Conservation (phyloP, 2,797 vertebrate species). For the Trachurus trachurus region DNA sequence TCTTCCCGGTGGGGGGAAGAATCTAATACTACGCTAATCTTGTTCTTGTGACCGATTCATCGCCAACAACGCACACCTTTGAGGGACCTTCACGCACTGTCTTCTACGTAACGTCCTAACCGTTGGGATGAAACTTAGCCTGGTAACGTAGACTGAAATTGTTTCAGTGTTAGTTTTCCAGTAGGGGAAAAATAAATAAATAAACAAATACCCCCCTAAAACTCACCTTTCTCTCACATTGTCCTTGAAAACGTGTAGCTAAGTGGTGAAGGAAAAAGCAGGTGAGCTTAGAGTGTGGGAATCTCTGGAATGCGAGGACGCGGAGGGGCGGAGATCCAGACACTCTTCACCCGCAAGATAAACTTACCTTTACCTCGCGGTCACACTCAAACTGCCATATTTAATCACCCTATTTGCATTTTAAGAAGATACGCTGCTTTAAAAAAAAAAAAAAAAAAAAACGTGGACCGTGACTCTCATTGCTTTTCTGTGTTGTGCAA, state of each 20-base stretch:
- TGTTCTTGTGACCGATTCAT: constrained; percentile 70
- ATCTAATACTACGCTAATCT: constrained; percentile 69
- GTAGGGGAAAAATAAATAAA: no score
- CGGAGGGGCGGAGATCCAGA: constrained; percentile 72
- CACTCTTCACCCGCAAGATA: constrained; percentile 54
- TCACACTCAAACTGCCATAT: constrained; percentile 62
- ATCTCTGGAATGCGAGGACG: constrained; percentile 89
- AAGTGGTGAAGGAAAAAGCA: constrained; percentile 75
- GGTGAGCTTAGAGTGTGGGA: constrained; percentile 88
- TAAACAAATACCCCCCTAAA: background rate
- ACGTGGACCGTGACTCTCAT: background rate
- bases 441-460: no score
- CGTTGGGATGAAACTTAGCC: constrained; percentile 61
- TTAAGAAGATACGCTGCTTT: constrained; percentile 40
- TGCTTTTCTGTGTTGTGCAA: constrained; percentile 3
- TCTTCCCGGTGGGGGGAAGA: constrained; percentile 37
- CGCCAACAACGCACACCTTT: constrained; percentile 65
- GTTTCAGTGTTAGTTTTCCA: constrained; percentile 27
- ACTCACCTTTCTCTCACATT: background rate
- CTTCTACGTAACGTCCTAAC: constrained; percentile 14
- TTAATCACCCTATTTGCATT: constrained; percentile 71
- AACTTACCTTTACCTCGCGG: constrained; percentile 68
- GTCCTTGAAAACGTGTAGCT: constrained; percentile 52
- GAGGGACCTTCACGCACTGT: constrained; percentile 55
- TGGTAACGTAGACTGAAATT: constrained; percentile 2